Percentiles rank a stretch among this genome's conserved stretches.
Conservation (phyloP, 2,113 vertebrate species). For the Engraulis encrasicolus region DNA sequence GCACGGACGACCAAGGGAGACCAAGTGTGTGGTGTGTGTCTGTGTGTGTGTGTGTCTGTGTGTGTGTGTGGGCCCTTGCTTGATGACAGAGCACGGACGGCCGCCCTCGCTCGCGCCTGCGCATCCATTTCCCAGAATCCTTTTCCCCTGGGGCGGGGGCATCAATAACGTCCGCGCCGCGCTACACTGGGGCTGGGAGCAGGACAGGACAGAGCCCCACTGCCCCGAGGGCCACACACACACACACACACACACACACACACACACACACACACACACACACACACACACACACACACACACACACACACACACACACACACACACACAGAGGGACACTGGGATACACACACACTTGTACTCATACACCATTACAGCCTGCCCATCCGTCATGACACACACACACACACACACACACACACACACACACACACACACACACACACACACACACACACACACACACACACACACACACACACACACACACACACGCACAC, state of each 20-base stretch:
- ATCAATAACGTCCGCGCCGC: slow-evolving; percentile 92
- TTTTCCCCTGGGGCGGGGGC: slow-evolving; percentile 89
- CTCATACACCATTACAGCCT: slow-evolving; percentile 74
- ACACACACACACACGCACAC: not conserved
- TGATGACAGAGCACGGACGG: slow-evolving; percentile 92
- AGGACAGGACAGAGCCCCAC: slow-evolving; percentile 64
- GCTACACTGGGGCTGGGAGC: slow-evolving; percentile 70
- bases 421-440: not conserved
- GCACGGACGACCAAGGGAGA: slow-evolving; percentile 81
- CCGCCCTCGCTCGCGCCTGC: too few relatives aligned
- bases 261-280: slow-evolving; percentile 29
- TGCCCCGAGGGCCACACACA: slow-evolving; percentile 75
- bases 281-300: not conserved
- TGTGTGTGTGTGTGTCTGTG: too few relatives aligned
- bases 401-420: slow-evolving; percentile 3
- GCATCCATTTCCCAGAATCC: slow-evolving; percentile 91
- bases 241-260: slow-evolving; percentile 50
- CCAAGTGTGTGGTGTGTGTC: too few relatives aligned
- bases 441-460: not conserved
- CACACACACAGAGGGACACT: too few relatives aligned
- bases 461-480: not conserved
- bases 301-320: not conserved
- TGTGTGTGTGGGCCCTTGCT: slow-evolving; percentile 89
- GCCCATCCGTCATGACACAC: slow-evolving; percentile 70
- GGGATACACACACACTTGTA: not conserved